Conservation (phyloP, 2,888 invertebrate genomes). For the Dichetophora obliterata region DNA sequence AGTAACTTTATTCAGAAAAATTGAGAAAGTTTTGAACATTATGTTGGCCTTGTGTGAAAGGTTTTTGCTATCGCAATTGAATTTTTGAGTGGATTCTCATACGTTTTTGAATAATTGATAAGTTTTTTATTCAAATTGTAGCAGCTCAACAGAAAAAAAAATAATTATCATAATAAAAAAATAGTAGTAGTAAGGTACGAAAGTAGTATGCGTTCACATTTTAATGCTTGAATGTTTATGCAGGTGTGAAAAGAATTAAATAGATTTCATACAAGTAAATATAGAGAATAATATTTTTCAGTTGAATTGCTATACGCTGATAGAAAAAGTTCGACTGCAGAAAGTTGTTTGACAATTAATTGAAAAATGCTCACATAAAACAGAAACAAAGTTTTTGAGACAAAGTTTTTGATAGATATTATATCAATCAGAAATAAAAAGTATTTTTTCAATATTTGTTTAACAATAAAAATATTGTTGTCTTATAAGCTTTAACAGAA, state of each 20-base stretch:
- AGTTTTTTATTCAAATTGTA: constrained; percentile 17
- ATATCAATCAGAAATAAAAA: too few relatives aligned
- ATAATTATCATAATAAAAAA: background rate
- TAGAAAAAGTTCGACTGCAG: background rate
- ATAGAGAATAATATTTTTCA: background rate
- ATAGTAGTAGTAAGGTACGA: background rate
- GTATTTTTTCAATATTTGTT: too few relatives aligned
- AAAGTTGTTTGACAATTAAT: too few relatives aligned
- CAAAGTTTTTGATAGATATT: too few relatives aligned
- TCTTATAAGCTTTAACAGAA: too few relatives aligned
- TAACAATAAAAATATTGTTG: too few relatives aligned
- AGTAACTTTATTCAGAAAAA: constrained; percentile 5
- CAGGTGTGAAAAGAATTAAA: background rate
- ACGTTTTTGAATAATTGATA: constrained; percentile 41
- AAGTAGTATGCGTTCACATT: background rate
- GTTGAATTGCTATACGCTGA: constrained; percentile 21
- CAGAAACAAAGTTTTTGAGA: too few relatives aligned
- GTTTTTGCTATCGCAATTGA: constrained; percentile 22
- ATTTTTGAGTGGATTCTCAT: constrained; percentile 34
- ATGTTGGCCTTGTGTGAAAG: constrained; percentile 1
- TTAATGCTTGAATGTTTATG: background rate
- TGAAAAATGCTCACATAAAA: too few relatives aligned
- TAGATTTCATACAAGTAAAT: constrained; percentile 15
- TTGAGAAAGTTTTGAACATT: constrained; percentile 36
- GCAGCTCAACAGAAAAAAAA: background rate